Base-by-base conservation (phyloP, 1,140 invertebrate genomes). In the Zaprionus tsacasi region DNA sequence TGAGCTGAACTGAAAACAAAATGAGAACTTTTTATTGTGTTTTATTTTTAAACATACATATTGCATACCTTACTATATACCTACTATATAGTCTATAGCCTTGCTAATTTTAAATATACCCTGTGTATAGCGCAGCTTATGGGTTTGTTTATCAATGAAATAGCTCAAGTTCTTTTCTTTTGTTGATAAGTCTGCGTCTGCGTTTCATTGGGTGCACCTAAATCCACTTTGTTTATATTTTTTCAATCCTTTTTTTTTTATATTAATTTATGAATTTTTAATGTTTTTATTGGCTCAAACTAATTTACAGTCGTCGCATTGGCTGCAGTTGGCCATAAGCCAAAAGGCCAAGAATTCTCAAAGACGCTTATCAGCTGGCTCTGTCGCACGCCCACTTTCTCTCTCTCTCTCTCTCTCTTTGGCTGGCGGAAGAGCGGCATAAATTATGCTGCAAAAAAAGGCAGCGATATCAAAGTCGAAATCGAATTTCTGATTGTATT, bases 391-490 rank as follows among this genome's bases (percentile, higher is more conserved):
- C 35, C 6, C n/a, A 45, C 30, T 45, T 6, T 17, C 10, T 43
- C 21, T n/a, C 21, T 2, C 8, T 30, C 52, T 63, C 38, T 54
- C 63, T 3, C 13, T n/a, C 45, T 60, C 30, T 13, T 3, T 13
- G 13, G 13, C 25, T 70, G 55, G 55, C 76, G 81, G 68, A 82
- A 82, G 67, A 79, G 57, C 40, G 75, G 52, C 78, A 85, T 85
- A 85, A 85, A 80, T 80, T 80, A 83, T 72, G 81, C 8, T 40
- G 10, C n/a, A n/a, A n/a, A 17, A 25, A 50, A 21, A 50, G 45
- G 45, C 69, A 57, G 27, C 59, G 72, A 61, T 83, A 72, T 66
- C 55, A 45, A 54, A 45, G 27, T 48, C 48, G 79, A 54, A 45
- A 21, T 48, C 48, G 79, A 66, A 70, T 82, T 79, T 60, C 63